Evolutionary conservation across 2,797 vertebrate genomes (phyloP), one percentile per base, ranked within the genome.

Genomic region (Cossypha heuglini): DNA sequence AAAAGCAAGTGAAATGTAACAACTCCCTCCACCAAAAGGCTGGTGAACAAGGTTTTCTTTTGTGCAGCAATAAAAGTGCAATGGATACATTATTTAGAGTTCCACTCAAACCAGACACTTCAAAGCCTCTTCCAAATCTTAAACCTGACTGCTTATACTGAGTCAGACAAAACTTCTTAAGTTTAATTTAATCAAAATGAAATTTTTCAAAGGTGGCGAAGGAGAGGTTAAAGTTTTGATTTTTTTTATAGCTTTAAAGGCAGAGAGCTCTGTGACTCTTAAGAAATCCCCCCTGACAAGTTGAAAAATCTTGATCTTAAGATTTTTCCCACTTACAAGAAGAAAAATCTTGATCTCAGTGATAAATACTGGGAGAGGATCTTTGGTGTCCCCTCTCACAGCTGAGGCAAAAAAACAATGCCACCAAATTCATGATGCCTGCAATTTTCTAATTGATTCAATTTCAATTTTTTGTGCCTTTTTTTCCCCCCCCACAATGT

Each of bases 31-130:
- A 76, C 19, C 45, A 38, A 55, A 43, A 71, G 20, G 4, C 25
- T 49, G 25, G 13, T 25, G 49, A 93, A 96, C 29, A 67, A 83
- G 31, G 14, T 61, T 86, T 63, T 54, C 83, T 79, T 64, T 45
- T 62, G 48, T 28, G 31, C 31, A 40, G 45, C 54, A 75, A 38
- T 35, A 18, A 16, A 80, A 92, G 38, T 29, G 35, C 14, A 72
- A 79, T 54, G 52, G 67, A 33, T 6, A 7, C 0, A 5, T 76
- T 40, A 69, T 67, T 95, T 76, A 76, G 86, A 37, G 71, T 21
- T 76, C 73, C 54, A 59, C 33, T 79, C 45, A 43, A 71, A 64
- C 6, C 25, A 59, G 68, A 61, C 35, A 40, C 52, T 79, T 64
- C 35, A 92, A 74, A 87, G 37, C 43, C 54, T 57, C 64, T 85